Conservation (phyloP, 2,888 invertebrate species). For the Brassicogethes aeneus region DNA sequence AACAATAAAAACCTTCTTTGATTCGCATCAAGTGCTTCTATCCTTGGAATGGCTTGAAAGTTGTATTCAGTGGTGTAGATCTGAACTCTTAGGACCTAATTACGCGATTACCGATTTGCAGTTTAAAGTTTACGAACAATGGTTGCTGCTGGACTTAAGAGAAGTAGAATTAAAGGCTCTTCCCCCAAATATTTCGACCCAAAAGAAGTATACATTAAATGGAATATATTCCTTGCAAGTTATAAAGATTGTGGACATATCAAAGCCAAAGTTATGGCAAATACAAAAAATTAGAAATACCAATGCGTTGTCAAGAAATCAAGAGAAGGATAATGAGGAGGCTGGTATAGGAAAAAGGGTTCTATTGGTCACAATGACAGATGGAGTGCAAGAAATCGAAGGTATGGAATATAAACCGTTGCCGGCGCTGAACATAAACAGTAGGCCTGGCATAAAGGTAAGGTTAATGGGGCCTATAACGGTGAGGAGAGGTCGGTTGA, state of each 20-base stretch:
- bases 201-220: constrained; percentile 39
- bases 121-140: constrained; percentile 54
- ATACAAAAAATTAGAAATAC: constrained; percentile 41
- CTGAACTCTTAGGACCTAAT: constrained; percentile 35
- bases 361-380: constrained; percentile 62
- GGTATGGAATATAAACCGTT: constrained; percentile 65
- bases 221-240: constrained; percentile 56
- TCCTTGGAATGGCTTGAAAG: constrained; percentile 34
- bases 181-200: constrained; percentile 46
- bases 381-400: constrained; percentile 60
- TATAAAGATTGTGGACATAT: constrained; percentile 51
- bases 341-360: constrained; percentile 51
- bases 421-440: constrained; percentile 46
- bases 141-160: constrained; percentile 56
- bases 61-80: constrained; percentile 48
- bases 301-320: constrained; percentile 40
- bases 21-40: constrained; percentile 16
- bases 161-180: constrained; percentile 54
- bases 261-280: constrained; percentile 42
- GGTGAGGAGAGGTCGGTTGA: constrained; percentile 59
- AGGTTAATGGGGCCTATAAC: constrained; percentile 60
- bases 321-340: constrained; percentile 47
- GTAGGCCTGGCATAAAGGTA: constrained; percentile 54
- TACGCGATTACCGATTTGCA: constrained; percentile 45
- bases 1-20: constrained; percentile 16